A percentile compares a stretch with the other conserved stretches of the same genome.
These are phyloP conservation scores for Archips crataeganus DNA, from an alignment of 2,888 invertebrate species.

Conservation along the genomic window DNA sequence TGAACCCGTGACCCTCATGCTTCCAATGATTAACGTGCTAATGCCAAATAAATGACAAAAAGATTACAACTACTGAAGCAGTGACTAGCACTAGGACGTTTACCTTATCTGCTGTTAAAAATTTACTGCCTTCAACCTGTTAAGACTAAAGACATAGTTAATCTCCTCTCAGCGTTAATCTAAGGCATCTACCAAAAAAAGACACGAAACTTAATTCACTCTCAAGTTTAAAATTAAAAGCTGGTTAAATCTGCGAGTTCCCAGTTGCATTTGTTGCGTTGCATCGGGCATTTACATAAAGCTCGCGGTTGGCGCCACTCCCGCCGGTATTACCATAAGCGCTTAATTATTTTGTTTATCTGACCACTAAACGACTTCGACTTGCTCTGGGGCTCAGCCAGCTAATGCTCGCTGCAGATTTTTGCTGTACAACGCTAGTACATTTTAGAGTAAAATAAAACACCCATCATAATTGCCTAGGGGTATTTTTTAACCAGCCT, in stretches of 20 bases:
- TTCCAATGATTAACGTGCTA: too few species aligned
- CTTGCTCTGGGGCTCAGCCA: slow-evolving; percentile 58
- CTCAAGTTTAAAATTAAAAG: slow-evolving; percentile 63
- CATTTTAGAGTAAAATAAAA: too few species aligned
- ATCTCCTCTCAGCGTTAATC: too few species aligned
- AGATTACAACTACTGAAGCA: too few species aligned
- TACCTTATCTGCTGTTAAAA: too few species aligned
- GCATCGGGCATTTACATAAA: slow-evolving; percentile 60
- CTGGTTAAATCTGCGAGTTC: slow-evolving; percentile 57
- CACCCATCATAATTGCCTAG: too few species aligned
- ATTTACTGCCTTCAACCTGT: too few species aligned
- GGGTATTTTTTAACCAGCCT: too few species aligned
- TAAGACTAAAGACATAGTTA: too few species aligned
- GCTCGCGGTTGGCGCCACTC: slow-evolving; percentile 50
- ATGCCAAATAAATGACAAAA: too few species aligned
- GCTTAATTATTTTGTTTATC: slow-evolving; percentile 81
- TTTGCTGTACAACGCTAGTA: background rate
- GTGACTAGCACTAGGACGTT: too few species aligned
- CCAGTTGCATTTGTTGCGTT: slow-evolving; percentile 58
- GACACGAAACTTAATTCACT: slow-evolving; percentile 36
- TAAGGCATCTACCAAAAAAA: slow-evolving; percentile 11
- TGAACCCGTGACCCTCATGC: too few species aligned
- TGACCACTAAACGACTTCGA: slow-evolving; percentile 75
- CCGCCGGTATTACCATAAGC: slow-evolving; percentile 65
- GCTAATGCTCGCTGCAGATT: slow-evolving; percentile 34